Evolutionary conservation across 2,797 vertebrate genomes (phyloP).

Genomic region (Antennarius maculatus): DNA sequence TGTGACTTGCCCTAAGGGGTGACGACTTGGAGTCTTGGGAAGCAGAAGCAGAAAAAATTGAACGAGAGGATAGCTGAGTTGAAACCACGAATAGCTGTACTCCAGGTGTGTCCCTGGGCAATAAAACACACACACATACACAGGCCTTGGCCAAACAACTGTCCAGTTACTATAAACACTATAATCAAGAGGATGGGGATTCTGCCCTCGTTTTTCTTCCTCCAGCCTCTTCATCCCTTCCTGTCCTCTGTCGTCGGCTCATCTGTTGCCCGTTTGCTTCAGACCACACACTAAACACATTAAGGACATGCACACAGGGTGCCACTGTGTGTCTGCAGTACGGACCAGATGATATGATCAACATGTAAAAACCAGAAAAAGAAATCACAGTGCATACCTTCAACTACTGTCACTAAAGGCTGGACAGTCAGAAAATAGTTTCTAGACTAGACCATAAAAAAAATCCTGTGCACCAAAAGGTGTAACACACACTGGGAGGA

Average conservation of each 20-base stretch:
- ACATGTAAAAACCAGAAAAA: neutral
- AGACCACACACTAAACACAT: slow-evolving; percentile 61
- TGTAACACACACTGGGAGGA: too few relatives aligned
- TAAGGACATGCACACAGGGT: slow-evolving; percentile 12
- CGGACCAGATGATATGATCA: neutral
- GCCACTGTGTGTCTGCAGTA: slow-evolving; percentile 8
- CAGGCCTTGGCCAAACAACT: slow-evolving; percentile 58
- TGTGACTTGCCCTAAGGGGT: slow-evolving; percentile 56
- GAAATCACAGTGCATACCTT: too few relatives aligned
- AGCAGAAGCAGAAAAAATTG: slow-evolving; percentile 59
- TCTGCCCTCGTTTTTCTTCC: slow-evolving; percentile 34
- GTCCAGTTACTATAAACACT: slow-evolving; percentile 70
- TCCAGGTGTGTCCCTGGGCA: slow-evolving; percentile 74
- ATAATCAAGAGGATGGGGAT: slow-evolving; percentile 68
- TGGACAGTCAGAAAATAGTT: too few relatives aligned
- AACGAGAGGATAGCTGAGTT: slow-evolving; percentile 55
- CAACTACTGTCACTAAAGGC: too few relatives aligned
- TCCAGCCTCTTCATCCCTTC: slow-evolving; percentile 50
- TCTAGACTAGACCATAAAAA: too few relatives aligned
- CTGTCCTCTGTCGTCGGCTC: slow-evolving; percentile 54
- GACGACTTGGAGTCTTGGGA: slow-evolving; percentile 60
- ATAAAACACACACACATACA: slow-evolving; percentile 25
- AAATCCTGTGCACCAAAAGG: too few relatives aligned
- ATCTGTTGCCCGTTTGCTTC: slow-evolving; percentile 42
- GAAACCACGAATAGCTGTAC: slow-evolving; percentile 55